Conservation (phyloP, 2,888 invertebrate species). For the Amiota communis region DNA sequence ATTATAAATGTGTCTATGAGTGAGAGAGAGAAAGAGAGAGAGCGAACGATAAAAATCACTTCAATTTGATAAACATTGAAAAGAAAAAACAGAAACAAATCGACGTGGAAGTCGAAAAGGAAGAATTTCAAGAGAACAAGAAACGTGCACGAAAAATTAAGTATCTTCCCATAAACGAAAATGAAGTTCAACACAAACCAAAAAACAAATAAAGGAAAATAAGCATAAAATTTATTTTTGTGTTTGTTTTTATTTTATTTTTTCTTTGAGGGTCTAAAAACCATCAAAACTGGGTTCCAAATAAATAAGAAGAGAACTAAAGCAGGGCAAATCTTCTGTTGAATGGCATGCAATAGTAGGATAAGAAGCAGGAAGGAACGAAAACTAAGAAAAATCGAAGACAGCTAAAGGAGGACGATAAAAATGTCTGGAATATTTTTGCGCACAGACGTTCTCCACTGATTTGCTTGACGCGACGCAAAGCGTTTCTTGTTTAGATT, state of each 20-base stretch:
- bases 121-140: slow-evolving; percentile 14
- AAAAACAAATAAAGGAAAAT: not conserved
- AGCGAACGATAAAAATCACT: slow-evolving; percentile 12
- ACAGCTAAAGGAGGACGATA: slow-evolving; percentile 67
- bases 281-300: not conserved
- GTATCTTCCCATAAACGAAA: slow-evolving; percentile 43
- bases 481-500: not conserved
- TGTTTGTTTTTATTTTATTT: not conserved
- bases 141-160: slow-evolving; percentile 43
- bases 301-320: slow-evolving; percentile 25
- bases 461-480: slow-evolving; percentile 60
- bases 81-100: slow-evolving; percentile 48
- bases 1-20: not conserved
- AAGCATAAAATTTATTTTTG: slow-evolving; percentile 2
- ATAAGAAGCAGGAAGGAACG: slow-evolving; percentile 15
- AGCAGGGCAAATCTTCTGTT: slow-evolving; percentile 2
- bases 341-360: slow-evolving; percentile 35
- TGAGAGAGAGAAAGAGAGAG: not conserved
- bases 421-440: slow-evolving; percentile 71
- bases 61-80: slow-evolving; percentile 44
- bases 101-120: slow-evolving; percentile 40
- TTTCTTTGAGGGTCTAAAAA: not conserved
- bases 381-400: slow-evolving; percentile 60
- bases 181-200: slow-evolving; percentile 6
- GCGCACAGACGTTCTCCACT: slow-evolving; percentile 53